Conservation (phyloP, 2,113 vertebrate species). For the Rhinolophus ferrumequinum region DNA sequence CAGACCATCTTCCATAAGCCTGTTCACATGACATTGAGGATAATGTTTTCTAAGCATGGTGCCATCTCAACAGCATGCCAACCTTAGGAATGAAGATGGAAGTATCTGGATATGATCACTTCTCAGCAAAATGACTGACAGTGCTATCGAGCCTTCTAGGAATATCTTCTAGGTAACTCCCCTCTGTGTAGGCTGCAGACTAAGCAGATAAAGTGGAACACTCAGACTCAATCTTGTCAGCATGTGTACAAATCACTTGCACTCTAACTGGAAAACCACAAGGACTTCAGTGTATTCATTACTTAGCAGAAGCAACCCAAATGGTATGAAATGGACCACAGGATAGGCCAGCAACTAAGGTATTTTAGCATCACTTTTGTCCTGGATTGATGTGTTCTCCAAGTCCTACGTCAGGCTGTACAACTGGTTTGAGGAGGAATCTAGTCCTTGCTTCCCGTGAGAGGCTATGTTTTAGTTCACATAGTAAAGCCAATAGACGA, state of each 20-base stretch:
- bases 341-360: conserved; percentile 94
- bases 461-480: conserved; percentile 92
- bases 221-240: conserved; percentile 74
- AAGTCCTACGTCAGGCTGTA: conserved; percentile 91
- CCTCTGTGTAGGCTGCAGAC: background rate
- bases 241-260: conserved; percentile 68
- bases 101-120: background rate
- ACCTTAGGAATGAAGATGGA: background rate
- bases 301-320: conserved; percentile 84
- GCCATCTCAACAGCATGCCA: conserved; percentile 20
- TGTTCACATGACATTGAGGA: conserved; percentile 61
- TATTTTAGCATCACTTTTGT: conserved; percentile 92
- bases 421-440: conserved; percentile 89
- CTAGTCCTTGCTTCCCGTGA: conserved; percentile 85
- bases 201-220: conserved; percentile 49
- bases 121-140: conserved; percentile 58
- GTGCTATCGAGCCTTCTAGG: conserved; percentile 54
- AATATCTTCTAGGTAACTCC: conserved; percentile 58
- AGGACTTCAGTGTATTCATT: conserved; percentile 75
- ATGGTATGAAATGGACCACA: conserved; percentile 84
- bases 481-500: conserved; percentile 99
- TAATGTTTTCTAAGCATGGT: conserved; percentile 49
- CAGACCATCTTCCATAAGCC: conserved; percentile 76
- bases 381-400: conserved; percentile 90
- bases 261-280: conserved; percentile 76